Evolutionary conservation across 2,888 invertebrate genomes (phyloP).

Genomic region (Scotopteryx bipunctaria): DNA sequence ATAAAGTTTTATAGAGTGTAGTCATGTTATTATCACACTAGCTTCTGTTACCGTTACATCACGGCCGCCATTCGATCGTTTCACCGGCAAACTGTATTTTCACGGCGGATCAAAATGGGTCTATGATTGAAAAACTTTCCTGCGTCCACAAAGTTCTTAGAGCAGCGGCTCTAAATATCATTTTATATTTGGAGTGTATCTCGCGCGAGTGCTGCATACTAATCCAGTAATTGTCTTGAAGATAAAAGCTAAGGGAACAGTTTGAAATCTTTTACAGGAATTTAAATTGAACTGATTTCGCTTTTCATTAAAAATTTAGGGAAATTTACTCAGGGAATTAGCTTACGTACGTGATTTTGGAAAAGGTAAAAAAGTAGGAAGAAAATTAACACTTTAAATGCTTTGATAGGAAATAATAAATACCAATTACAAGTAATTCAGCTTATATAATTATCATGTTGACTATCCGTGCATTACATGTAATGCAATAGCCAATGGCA

Average conservation of each 20-base stretch:
- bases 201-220: constrained; percentile 14
- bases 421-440: too few species aligned
- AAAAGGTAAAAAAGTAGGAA: too few species aligned
- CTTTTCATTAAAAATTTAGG: not conserved
- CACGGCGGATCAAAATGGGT: constrained; percentile 10
- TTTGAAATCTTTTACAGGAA: constrained; percentile 11
- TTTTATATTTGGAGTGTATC: constrained; percentile 21
- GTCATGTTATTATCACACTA: too few species aligned
- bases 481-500: too few species aligned
- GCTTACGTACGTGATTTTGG: too few species aligned
- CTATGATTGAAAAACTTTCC: constrained; percentile 17
- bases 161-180: constrained; percentile 1
- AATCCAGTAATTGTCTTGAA: constrained; percentile 17
- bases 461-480: too few species aligned
- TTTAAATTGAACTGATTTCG: constrained; percentile 15
- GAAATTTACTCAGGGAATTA: too few species aligned
- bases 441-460: too few species aligned
- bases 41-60: not conserved
- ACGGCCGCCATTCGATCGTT: not conserved
- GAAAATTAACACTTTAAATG: too few species aligned
- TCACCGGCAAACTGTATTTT: too few species aligned
- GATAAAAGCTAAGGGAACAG: constrained; percentile 6
- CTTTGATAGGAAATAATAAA: too few species aligned
- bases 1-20: too few species aligned
- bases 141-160: not conserved